Evolutionary conservation across 2,888 invertebrate genomes (phyloP), one percentile per base, ranked within the genome.

Genomic region (Pristionchus exspectatus): DNA sequence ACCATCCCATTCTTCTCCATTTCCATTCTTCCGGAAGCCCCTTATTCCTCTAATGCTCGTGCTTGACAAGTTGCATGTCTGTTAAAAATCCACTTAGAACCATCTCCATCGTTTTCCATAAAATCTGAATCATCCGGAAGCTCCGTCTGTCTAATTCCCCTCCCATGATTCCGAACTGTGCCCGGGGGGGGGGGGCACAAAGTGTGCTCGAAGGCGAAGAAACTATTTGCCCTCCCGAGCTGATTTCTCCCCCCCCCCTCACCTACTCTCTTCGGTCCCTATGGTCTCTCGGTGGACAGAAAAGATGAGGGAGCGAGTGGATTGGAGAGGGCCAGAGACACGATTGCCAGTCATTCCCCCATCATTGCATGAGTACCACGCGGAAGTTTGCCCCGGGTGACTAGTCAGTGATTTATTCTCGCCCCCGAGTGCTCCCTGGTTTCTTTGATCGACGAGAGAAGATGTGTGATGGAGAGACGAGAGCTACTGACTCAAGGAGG

Each of bases 211-310:
- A 50, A 50, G 44, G 1, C 3, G 33, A 74, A 74, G 74, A 74
- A 74, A 74, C 74, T 74, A 33, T 74, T 74, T 74, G 74, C 38
- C 33, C 74, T 74, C 18, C n/a, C n/a, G n/a, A 69, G 44, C 44
- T 69, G 74, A 74, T 38, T 16, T 74, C 74, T 38, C 33, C 38
- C 12, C 74, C 10, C 74, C 21, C 33, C 38, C 12, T 38, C 10
- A 24, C 38, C 38, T 38, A 3, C 74, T 74, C 74, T 5, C 14
- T 74, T 38, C 30, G 16, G 33, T 50, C 44, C 44, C 44, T 9
- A 33, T 33, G 18, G 9, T 38, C 33, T 38, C 33, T 74, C 33
- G 12, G 2, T n/a, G 2, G 50, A n/a, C 50, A 30, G n/a, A 27
- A 12, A 24, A 3, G 33, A 30, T 16, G 66, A 66, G 66, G 33